Evolutionary conservation across 1,140 invertebrate species (phyloP), one percentile per base, ranked within the genome.

Genomic region (Panonychus citri): DNA sequence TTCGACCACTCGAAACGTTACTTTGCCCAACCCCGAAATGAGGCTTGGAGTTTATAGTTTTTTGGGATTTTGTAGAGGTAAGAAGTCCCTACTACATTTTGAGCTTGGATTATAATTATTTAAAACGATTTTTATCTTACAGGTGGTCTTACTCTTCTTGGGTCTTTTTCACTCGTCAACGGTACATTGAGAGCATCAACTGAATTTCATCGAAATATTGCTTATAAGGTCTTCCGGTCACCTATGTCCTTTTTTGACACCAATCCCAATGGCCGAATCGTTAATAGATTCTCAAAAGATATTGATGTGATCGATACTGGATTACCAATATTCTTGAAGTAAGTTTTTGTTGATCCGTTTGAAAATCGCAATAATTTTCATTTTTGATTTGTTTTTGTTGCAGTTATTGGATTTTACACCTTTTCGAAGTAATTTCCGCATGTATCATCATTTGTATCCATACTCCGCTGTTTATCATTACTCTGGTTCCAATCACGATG

Each of bases 381-480:
- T 1, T 46, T 46, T 17, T 10, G 7, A 8, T 46, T 10, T 7
- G 17, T 46, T 46, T 10, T 17, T 53, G 50, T 71, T 42, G n/a
- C n/a, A 54, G 65, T n/a, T 63, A 61, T 21, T 51, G n/a, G 66
- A 10, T 70, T 0, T 59, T 57, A 1, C 69, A 67, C 53, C 57
- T 71, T 37, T 77, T 79, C 64, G 70, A 85, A 78, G 85, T 89
- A 3, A 65, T 88, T 58, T 81, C 81, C 37, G 87, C 86, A 5
- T 69, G 95, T 57, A 76, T 95, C 66, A 83, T 65, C 15, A 65
- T 65, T 30, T 61, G 54, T 2, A 24, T 64, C 3, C 54, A 64
- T 60, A 94, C 89, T 37, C 87, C 87, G 0, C 75, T 81, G 63
- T 93, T 95, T 71, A 66, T 89, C 58, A 69, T 74, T 12, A 78